A percentile compares a stretch with the other conserved stretches of the same genome.
Evolutionary conservation across 2,888 invertebrate genomes (phyloP).

Genomic region (Trachelus tabidus): DNA sequence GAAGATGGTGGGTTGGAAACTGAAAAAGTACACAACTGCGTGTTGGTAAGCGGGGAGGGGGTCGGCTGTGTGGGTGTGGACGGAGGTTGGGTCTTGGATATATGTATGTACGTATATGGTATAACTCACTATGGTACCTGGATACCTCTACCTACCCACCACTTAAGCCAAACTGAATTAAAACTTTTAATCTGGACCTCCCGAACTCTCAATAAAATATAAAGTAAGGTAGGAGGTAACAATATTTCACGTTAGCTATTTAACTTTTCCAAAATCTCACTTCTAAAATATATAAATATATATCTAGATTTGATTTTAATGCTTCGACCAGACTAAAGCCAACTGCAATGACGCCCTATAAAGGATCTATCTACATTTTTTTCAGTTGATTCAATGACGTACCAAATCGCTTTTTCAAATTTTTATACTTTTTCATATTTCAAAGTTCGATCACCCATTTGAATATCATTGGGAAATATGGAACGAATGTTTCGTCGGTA

Average conservation of each 20-base stretch:
- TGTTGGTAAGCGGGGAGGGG: background rate
- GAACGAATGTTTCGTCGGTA: too few relatives aligned
- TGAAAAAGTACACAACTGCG: conserved; percentile 37
- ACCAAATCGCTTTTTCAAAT: background rate
- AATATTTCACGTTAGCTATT: conserved; percentile 25
- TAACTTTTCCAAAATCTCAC: conserved; percentile 17
- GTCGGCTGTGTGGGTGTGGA: background rate
- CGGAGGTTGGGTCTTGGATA: background rate
- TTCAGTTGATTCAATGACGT: background rate
- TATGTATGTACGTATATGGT: background rate
- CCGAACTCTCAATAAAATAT: conserved; percentile 14
- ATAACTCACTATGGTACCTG: conserved; percentile 7
- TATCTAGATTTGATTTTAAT: background rate
- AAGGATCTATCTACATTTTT: background rate
- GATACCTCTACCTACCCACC: conserved; percentile 20
- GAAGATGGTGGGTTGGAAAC: conserved; percentile 35
- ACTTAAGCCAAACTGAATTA: conserved; percentile 32
- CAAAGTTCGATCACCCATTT: too few relatives aligned
- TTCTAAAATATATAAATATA: background rate
- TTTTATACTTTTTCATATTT: background rate
- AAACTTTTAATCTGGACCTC: conserved; percentile 30
- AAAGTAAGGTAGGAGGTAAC: conserved; percentile 20
- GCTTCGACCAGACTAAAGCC: background rate
- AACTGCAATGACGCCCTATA: background rate
- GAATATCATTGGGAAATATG: background rate